Evolutionary conservation across 2,888 invertebrate species (phyloP), one percentile per base, ranked within the genome.

Genomic region (Macrostomum cliftonense): DNA sequence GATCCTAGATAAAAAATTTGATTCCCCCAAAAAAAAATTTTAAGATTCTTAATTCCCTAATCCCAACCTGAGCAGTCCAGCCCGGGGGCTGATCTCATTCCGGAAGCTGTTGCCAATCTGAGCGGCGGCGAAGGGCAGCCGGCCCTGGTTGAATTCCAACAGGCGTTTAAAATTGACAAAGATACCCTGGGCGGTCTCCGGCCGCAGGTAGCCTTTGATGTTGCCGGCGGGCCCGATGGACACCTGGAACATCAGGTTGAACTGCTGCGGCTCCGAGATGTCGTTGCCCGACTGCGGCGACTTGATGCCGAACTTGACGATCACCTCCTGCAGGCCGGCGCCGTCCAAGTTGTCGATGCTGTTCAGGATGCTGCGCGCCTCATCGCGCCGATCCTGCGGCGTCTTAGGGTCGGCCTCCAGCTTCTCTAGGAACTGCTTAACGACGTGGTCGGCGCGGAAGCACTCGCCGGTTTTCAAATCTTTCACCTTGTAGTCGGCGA

Each of bases 401-500:
- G 17, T 20, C 21, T 43, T 43, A 11, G 14, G 16, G 9, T 43
- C 21, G 21, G 20, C 21, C 14, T 43, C 20, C 44, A 43, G 14
- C 14, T 14, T 20, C 16, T 43, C 20, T 11, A 16, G 21, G 14
- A 19, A 43, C 16, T 17, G 55, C 74, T 97, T 95, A 56, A 97
- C 95, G 48, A 99, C 76, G 74, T 99, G 97, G 69, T 99, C 97
- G 48, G 95, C 75, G 39, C 97, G 77, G 68, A 93, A 97, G 64
- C 97, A 99, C 67, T 99, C 97, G 7, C 97, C 97, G 56, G 79
- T 86, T 67, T 84, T 83, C 0, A 80, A 63, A 74, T 99, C 97
- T 70, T 97, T 99, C 1, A 95, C 93, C 97, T 99, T 99, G 52
- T 88, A 78, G 74, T 99, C 97, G 44, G 95, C 91, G 75, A 99